Evolutionary conservation across 2,888 invertebrate genomes (phyloP), one percentile per base, ranked within the genome.

Genomic region (Agriopis aurantiaria): DNA sequence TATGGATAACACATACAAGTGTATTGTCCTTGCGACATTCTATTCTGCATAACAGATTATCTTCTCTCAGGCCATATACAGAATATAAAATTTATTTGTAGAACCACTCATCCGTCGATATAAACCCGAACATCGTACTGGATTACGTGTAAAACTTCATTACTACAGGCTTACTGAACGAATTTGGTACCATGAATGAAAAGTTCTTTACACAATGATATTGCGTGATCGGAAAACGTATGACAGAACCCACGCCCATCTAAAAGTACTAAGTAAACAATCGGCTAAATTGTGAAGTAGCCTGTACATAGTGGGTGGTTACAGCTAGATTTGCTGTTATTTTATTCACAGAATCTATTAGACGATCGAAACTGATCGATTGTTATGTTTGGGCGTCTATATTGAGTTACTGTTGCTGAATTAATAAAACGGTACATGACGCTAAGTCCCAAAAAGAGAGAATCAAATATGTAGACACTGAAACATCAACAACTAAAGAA

Each of bases 181-280:
- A 61, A 10, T 23, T 48, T 40, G n/a, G 53, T 55, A 55, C 33
- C 56, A 56, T 68, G 56, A 62, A 62, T 68, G 61, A 62, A 67
- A 57, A 52, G 45, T 59, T 60, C 11, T 57, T 57, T 51, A 49
- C 41, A 62, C 56, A 62, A 62, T 62, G 49, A 49, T 61, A 40
- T 57, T 62, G 57, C 61, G 62, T 68, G 67, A 68, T 62, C 23
- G 56, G 56, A 68, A 57, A 33, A 57, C 33, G 56, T 14, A 57
- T 67, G 61, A 67, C 49, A 51, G n/a, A 17, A 45, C 12, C 55
- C 61, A 61, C 56, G 33, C 57, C 56, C 51, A 57, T 48, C 23
- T 17, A 67, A 67, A 68, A 43, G 43, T 57, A 14, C 56, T 45
- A 41, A 56, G 56, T 51, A 67, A 61, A 67, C 61, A 41, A 11